These are phyloP conservation scores for Piaya cayana DNA, from an alignment of 2,113 vertebrate genomes.

Conservation along the genomic window DNA sequence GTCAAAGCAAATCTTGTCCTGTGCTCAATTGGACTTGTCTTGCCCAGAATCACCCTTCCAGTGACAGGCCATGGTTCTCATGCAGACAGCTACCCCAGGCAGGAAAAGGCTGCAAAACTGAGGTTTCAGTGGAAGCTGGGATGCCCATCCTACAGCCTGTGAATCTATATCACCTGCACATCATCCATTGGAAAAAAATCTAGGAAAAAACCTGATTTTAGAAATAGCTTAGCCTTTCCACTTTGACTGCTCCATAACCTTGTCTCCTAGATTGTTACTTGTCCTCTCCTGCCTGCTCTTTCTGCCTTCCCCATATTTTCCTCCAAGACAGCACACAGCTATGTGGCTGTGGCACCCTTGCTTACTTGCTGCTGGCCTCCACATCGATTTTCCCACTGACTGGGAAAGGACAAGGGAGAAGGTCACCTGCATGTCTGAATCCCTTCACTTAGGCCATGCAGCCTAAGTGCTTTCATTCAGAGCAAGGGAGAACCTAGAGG, in stretches of 20 bases:
- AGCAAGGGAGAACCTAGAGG: background rate
- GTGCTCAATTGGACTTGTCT: rapidly evolving
- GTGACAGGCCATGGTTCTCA: background rate
- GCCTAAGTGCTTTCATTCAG: background rate
- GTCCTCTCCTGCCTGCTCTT: background rate
- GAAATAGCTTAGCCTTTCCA: background rate
- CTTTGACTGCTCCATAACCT: background rate
- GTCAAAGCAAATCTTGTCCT: background rate
- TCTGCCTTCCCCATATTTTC: background rate
- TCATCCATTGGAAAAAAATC: background rate
- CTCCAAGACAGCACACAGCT: background rate
- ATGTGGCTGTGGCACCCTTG: rapidly evolving
- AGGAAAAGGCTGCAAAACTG: background rate
- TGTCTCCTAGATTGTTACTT: background rate
- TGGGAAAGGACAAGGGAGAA: background rate
- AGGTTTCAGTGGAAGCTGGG: background rate
- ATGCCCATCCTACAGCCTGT: background rate
- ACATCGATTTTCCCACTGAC: background rate
- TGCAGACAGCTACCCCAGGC: background rate
- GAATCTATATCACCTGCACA: background rate
- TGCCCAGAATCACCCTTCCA: background rate
- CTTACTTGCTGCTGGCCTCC: rapidly evolving
- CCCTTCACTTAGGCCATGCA: background rate
- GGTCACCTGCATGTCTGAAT: background rate
- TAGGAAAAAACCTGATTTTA: background rate